Evolutionary conservation across 2,797 vertebrate species (phyloP).

Genomic region (Pelobates cultripes): DNA sequence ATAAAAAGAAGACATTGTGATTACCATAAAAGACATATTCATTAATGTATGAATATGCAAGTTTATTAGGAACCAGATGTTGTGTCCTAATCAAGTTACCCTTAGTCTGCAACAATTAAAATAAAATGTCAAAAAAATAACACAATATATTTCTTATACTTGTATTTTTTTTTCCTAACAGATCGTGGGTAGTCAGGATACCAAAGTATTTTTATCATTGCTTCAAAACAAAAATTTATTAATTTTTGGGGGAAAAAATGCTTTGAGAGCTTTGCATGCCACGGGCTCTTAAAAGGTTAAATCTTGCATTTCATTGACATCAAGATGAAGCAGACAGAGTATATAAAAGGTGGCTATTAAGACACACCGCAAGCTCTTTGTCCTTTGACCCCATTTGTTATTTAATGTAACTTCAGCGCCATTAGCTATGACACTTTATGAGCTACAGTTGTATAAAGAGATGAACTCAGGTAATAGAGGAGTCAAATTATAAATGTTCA

Average conservation of each 20-base stretch:
- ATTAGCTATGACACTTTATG: background rate
- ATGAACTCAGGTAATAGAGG: background rate
- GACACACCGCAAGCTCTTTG: background rate
- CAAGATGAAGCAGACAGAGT: background rate
- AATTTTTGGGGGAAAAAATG: too few species aligned
- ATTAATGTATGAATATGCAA: conserved; percentile 56
- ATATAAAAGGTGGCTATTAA: background rate
- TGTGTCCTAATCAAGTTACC: conserved; percentile 51
- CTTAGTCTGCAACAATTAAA: conserved; percentile 51
- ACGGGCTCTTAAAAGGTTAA: conserved; percentile 2
- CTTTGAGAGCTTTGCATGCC: too few species aligned
- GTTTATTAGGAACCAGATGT: conserved; percentile 55
- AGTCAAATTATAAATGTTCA: background rate
- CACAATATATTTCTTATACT: conserved; percentile 19
- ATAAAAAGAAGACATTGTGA: conserved; percentile 54
- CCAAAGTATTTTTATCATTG: conserved; percentile 15
- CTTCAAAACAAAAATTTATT: background rate
- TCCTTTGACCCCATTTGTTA: background rate
- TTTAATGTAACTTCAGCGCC: background rate
- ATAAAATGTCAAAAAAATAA: conserved; percentile 39
- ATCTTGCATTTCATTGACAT: background rate
- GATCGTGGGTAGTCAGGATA: conserved; percentile 16
- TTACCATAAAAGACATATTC: conserved; percentile 56
- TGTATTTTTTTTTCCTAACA: conserved; percentile 4
- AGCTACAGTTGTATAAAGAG: background rate